These are phyloP conservation scores for Rhabdornis inornatus DNA, from an alignment of 2,113 vertebrate species.

Conservation along the genomic window DNA sequence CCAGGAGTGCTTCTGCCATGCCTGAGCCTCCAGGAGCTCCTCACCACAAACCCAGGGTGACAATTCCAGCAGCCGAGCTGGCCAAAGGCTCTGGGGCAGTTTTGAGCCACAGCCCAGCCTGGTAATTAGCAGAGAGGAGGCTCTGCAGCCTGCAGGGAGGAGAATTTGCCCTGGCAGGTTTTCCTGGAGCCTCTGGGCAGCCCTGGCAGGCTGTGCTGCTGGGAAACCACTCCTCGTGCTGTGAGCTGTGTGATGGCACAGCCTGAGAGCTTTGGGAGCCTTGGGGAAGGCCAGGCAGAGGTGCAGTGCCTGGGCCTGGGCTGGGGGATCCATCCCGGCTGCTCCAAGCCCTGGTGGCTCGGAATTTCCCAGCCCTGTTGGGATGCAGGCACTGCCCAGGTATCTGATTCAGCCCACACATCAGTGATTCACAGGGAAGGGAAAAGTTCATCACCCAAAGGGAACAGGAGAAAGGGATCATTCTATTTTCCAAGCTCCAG, in stretches of 20 bases:
- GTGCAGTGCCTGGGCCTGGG: not conserved
- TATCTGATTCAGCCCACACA: not conserved
- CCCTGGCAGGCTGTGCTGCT: not conserved
- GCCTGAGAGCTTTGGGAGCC: not conserved
- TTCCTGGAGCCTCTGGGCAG: not conserved
- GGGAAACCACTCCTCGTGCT: not conserved
- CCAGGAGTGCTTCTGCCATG: not conserved
- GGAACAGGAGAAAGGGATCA: not conserved
- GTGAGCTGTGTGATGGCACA: rapidly evolving
- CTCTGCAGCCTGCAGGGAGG: not conserved
- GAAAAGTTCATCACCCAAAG: not conserved
- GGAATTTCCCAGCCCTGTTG: not conserved
- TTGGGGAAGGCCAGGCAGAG: not conserved
- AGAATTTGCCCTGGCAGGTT: not conserved
- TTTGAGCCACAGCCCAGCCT: not conserved
- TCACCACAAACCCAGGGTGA: not conserved
- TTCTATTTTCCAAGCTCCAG: not conserved
- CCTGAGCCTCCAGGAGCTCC: not conserved
- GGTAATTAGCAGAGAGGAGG: not conserved
- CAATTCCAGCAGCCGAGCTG: not conserved
- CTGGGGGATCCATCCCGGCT: not conserved
- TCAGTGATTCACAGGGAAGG: not conserved
- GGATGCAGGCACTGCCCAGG: not conserved
- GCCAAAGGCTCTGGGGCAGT: not conserved
- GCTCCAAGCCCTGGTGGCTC: rapidly evolving